Percentiles rank a stretch among this genome's conserved stretches.
phyloP scores from a whole-genome alignment of 1,140 invertebrate genomes.

The Hylyphantes graminicola region DNA sequence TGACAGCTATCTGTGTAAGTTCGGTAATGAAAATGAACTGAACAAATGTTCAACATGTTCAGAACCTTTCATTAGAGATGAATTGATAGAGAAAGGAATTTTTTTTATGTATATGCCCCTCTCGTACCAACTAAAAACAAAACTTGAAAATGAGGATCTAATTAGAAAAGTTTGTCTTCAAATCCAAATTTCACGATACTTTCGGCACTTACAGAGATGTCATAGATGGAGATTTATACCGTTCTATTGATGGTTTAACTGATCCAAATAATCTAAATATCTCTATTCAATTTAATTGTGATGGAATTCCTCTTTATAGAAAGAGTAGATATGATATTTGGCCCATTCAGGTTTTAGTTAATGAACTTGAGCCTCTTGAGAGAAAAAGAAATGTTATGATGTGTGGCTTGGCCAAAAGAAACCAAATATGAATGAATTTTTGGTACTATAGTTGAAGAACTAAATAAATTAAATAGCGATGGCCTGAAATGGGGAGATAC shows the following conservation, averaged over 20 bases:
- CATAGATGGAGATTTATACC: background rate
- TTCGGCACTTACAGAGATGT: background rate
- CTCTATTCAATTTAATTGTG: conserved; percentile 5
- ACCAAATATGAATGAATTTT: background rate
- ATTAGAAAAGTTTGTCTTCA: background rate
- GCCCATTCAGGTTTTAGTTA: conserved; percentile 12
- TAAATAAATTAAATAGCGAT: background rate
- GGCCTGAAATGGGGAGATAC: background rate
- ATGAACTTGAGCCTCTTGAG: conserved; percentile 2
- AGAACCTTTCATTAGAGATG: background rate
- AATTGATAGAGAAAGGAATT: conserved; percentile 3
- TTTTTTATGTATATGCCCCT: conserved; percentile 30
- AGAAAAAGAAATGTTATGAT: conserved; percentile 22
- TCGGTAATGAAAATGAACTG: background rate
- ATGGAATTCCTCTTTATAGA: conserved; percentile 11
- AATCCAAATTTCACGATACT: background rate
- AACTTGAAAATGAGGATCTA: conserved; percentile 28
- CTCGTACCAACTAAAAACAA: conserved; percentile 1
- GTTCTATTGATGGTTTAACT: background rate
- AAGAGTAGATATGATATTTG: conserved; percentile 19
- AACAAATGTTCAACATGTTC: background rate
- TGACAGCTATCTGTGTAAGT: background rate
- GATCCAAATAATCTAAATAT: background rate
- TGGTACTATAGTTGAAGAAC: conserved; percentile 1
- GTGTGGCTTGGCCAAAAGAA: conserved; percentile 13